phyloP scores from a whole-genome alignment of 2,888 invertebrate species.

The Bombyx huttoni region DNA sequence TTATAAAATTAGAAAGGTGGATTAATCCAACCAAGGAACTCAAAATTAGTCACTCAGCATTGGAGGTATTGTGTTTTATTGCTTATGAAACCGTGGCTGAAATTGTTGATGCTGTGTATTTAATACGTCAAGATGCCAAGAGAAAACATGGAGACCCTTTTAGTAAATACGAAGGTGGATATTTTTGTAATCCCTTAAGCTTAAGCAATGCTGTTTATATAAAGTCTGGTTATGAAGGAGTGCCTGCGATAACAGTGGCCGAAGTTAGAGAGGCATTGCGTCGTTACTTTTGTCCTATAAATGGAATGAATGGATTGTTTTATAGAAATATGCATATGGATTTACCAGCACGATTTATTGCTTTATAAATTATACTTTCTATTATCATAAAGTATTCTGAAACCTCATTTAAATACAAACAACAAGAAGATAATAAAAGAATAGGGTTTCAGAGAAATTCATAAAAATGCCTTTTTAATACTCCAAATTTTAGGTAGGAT shows the following conservation, averaged over 20 bases:
- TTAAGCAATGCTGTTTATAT: conserved; percentile 70
- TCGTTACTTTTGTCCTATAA: conserved; percentile 76
- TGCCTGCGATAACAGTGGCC: conserved; percentile 80
- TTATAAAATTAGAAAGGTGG: conserved; percentile 74
- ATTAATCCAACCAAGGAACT: conserved; percentile 75
- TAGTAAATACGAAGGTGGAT: conserved; percentile 75
- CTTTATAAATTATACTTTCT: conserved; percentile 21
- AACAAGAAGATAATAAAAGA: too few relatives aligned
- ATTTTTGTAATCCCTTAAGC: conserved; percentile 75
- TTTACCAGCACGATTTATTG: conserved; percentile 44
- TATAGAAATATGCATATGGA: conserved; percentile 60
- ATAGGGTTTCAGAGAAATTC: too few relatives aligned
- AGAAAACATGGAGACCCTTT: conserved; percentile 79
- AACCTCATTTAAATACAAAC: too few relatives aligned
- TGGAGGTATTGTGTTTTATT: conserved; percentile 86
- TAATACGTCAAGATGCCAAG: conserved; percentile 83
- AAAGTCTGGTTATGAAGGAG: conserved; percentile 75
- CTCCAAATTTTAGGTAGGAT: too few relatives aligned
- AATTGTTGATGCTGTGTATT: conserved; percentile 86
- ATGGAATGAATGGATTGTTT: conserved; percentile 68
- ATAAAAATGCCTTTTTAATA: too few relatives aligned
- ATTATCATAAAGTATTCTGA: too few relatives aligned
- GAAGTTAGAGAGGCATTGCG: conserved; percentile 89
- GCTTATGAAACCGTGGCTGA: conserved; percentile 94
- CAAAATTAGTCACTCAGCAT: conserved; percentile 74